Conservation (phyloP, 2,113 vertebrate species). For the Aphyosemion australe region DNA sequence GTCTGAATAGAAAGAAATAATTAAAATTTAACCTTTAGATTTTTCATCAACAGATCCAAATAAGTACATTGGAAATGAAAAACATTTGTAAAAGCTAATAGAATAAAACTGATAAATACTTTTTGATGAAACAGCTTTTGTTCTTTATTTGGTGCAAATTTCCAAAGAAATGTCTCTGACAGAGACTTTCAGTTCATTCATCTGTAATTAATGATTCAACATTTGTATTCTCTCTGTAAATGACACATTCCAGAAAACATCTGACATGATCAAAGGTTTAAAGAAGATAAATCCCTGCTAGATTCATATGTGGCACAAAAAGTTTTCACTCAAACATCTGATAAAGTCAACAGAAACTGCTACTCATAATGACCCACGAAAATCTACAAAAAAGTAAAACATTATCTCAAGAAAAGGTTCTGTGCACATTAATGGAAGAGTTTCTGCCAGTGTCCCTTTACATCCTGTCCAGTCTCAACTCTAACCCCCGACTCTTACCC, state of each 20-base stretch:
- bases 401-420: neutral
- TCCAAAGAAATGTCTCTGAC: neutral
- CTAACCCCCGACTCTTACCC: too few relatives aligned
- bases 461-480: too few relatives aligned
- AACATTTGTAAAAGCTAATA: too few relatives aligned
- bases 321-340: conserved; percentile 25
- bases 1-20: too few relatives aligned
- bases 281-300: neutral
- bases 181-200: neutral
- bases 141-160: neutral
- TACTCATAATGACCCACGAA: too few relatives aligned
- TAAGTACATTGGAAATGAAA: too few relatives aligned
- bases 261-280: neutral
- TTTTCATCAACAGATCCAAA: too few relatives aligned
- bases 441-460: neutral
- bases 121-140: too few relatives aligned
- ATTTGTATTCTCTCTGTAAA: conserved; percentile 8
- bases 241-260: neutral
- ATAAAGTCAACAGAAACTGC: conserved; percentile 53
- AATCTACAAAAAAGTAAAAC: conserved; percentile 13
- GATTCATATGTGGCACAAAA: neutral
- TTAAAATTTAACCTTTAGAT: too few relatives aligned
- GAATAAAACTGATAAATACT: too few relatives aligned
- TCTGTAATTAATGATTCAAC: conserved; percentile 20
- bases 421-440: conserved; percentile 24